Base-by-base conservation (phyloP, 2,797 vertebrate genomes). In the Serranus cabrilla region DNA sequence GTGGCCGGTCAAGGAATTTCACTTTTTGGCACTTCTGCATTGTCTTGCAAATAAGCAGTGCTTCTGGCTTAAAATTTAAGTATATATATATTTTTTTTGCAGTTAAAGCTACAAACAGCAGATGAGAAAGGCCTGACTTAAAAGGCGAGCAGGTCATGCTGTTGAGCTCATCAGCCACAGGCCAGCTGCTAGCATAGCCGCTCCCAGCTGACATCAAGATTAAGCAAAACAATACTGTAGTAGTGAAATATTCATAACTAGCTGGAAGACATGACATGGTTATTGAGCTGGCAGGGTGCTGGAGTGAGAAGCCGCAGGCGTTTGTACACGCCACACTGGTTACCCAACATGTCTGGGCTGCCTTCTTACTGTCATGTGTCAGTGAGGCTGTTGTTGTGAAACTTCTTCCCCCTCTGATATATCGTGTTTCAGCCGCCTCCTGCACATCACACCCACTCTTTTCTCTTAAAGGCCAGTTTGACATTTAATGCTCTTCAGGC, bases 161-260 rank as follows among this genome's bases (percentile, higher is more conserved):
- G 40, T 56, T 60, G 6, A 76, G 54, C 34, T 62, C n/a, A 67
- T 80, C 64, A 78, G 76, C 78, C 76, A 25, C 46, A 31, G 31
- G 57, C 76, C 81, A 85, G 51, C 80, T 89, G 83, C 52, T 73
- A 63, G 73, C 17, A 2, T 42, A 40, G 46, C 76, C 50, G 45
- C 46, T 49, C 23, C 63, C 25, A 54, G 71, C 65, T 83, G 27
- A 71, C 72, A 80, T 78, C 46, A 71, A 73, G 65, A 83, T 77
- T 42, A 70, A 60, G 58, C 51, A 55, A 85, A 80, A 87, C 78
- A 90, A 81, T 70, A 61, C 59, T 64, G 61, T 45, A 57, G 40
- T 76, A 31, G 76, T 93, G 77, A 94, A 95, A 95, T 94, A 94
- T 95, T 94, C 64, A 94, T 93, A 82, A 80, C 71, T 31, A 42